Base-by-base conservation (phyloP, 2,888 invertebrate species). In the Pherbina coryleti region DNA sequence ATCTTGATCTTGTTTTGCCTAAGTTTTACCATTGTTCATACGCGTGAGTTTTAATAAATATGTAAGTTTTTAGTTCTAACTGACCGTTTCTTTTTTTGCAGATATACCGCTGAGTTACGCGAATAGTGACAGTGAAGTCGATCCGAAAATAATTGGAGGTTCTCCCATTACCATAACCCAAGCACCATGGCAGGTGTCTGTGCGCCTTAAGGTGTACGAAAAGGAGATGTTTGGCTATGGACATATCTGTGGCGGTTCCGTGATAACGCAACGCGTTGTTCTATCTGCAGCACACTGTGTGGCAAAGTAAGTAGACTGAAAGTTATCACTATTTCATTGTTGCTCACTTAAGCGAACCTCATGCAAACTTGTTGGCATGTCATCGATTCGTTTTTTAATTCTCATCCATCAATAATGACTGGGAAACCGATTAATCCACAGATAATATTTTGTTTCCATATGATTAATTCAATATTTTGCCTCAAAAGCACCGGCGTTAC, bases 111-210 rank as follows among this genome's bases (percentile, higher is more conserved):
- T 31, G 3, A 49, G 5, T 22, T 0, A 44, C 5, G 25, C 11
- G 11, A 14, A 11, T 3, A 19, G 22, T 25, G 17, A 49, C 17
- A 53, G 25, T 5, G 81, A 79, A 72, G 70, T 81, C 8, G 84
- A 84, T 77, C 78, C 83, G 5, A 84, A 82, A 66, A 84, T 84
- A 28, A 75, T 84, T 73, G 86, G 84, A 7, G 86, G 85, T 5
- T 57, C 75, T 7, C 31, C 79, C 1, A 83, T 86, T 14, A 51
- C 75, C 5, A 83, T 83, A 25, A 22, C 55, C 1, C 51, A 70
- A n/a, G 84, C 84, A 0, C 85, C 85, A 8, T 85, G 84, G 79
- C 85, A 86, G 69, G 85, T 85, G 3, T 87, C 87, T 3, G 81
- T 86, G 5, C 86, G 86, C 11, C 77, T 86, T 3, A 83, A 79